phyloP scores from a whole-genome alignment of 2,888 invertebrate species.

The Microchrysa polita region DNA sequence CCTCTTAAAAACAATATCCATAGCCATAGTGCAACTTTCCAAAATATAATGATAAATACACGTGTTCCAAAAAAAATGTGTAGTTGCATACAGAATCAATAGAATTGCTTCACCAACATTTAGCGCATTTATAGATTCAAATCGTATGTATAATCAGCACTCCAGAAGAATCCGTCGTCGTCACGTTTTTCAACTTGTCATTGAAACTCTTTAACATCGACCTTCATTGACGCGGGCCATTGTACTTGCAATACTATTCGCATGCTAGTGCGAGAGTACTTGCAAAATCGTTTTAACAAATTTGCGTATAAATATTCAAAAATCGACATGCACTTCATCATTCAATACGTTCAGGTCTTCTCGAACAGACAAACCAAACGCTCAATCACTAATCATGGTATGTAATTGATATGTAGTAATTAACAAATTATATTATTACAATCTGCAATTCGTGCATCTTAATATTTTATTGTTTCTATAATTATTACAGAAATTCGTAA shows the following conservation, averaged over 20 bases:
- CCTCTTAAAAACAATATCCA: no score
- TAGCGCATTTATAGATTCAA: no score
- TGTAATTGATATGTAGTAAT: neutral
- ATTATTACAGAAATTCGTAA: neutral
- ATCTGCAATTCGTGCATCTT: no score
- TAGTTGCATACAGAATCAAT: no score
- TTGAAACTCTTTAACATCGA: neutral
- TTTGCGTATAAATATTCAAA: neutral
- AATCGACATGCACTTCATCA: neutral
- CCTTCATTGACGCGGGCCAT: neutral
- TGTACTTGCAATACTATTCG: neutral
- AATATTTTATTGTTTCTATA: no score
- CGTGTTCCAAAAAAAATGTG: no score
- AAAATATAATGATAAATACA: no score
- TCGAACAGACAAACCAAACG: neutral
- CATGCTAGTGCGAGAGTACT: neutral
- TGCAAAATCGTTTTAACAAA: slow-evolving; percentile 1
- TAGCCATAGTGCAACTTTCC: no score
- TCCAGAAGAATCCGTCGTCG: no score
- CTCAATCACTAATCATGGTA: no score
- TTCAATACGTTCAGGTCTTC: neutral
- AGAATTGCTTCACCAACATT: no score
- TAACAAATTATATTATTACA: neutral
- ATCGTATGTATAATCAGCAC: no score
- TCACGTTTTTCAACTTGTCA: neutral